Conservation (phyloP, 2,888 invertebrate genomes). For the Drosophila maculinotata region DNA sequence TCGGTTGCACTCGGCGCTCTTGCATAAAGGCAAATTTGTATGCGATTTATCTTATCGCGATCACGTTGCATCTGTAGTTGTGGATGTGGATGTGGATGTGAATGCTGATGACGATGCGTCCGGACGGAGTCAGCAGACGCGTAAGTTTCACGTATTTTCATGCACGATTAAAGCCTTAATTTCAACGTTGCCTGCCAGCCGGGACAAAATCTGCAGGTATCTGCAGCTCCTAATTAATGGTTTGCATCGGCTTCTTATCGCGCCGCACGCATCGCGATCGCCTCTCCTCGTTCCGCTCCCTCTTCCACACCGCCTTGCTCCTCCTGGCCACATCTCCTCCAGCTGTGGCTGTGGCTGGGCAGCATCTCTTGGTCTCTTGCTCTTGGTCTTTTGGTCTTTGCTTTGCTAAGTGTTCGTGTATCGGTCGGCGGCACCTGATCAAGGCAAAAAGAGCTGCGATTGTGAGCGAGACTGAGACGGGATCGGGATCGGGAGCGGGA, state of each 20-base stretch:
- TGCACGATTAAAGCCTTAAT: constrained; percentile 81
- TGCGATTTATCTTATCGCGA: constrained; percentile 79
- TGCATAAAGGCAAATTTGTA: constrained; percentile 77
- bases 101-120: constrained; percentile 19
- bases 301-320: background rate
- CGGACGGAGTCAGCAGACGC: constrained; percentile 52
- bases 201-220: constrained; percentile 67
- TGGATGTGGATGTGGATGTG: constrained; percentile 16
- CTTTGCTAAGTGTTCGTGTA: constrained; percentile 72
- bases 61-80: constrained; percentile 70
- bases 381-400: constrained; percentile 53
- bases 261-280: constrained; percentile 76
- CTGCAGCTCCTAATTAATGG: constrained; percentile 80
- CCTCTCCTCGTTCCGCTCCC: constrained; percentile 21
- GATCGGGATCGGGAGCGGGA: background rate
- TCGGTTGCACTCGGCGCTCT: constrained; percentile 47
- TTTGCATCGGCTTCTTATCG: constrained; percentile 79
- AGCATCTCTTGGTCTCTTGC: constrained; percentile 5
- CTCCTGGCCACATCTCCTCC: background rate
- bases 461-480: constrained; percentile 8
- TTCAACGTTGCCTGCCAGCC: constrained; percentile 51
- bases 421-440: constrained; percentile 73
- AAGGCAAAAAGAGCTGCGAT: constrained; percentile 57
- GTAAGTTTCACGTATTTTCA: constrained; percentile 78
- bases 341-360: too few species aligned